These are phyloP conservation scores for Hemicrepidius hirtus DNA, from an alignment of 2,888 invertebrate genomes.

Conservation along the genomic window DNA sequence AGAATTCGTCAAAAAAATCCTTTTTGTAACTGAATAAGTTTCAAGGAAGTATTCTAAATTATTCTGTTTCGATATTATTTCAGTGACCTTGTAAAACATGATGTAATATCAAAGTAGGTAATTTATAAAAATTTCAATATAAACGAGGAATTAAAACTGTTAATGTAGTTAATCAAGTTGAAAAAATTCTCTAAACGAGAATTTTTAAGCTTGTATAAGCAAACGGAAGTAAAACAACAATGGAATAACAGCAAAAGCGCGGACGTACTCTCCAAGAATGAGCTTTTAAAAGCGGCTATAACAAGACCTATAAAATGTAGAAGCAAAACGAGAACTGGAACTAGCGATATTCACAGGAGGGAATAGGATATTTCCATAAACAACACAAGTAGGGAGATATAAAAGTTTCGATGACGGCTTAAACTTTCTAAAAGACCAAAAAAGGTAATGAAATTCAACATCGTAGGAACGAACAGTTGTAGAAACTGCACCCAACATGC, in stretches of 20 bases:
- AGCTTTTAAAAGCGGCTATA: constrained; percentile 7
- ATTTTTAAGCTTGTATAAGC: background rate
- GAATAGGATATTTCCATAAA: constrained; percentile 24
- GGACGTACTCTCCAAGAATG: constrained; percentile 10
- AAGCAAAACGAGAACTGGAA: constrained; percentile 15
- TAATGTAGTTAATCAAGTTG: background rate
- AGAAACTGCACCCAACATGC: constrained; percentile 7
- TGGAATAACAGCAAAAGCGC: constrained; percentile 4
- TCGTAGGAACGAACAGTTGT: constrained; percentile 10
- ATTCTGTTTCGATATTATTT: too few species aligned
- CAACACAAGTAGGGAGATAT: constrained; percentile 3
- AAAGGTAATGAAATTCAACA: constrained; percentile 11
- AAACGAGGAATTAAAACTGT: background rate
- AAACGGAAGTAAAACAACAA: constrained; percentile 13
- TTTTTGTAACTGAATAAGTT: too few species aligned
- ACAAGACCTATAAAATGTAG: constrained; percentile 19
- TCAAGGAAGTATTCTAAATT: too few species aligned
- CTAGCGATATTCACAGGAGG: constrained; percentile 14
- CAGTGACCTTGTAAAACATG: too few species aligned
- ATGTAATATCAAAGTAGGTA: background rate
- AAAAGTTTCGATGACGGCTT: constrained; percentile 15
- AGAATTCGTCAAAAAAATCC: too few species aligned
- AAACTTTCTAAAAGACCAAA: constrained; percentile 21
- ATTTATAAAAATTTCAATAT: constrained; percentile 7
- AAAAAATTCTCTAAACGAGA: constrained; percentile 7